Evolutionary conservation across 2,888 invertebrate genomes (phyloP).

Genomic region (Magallana nippona): DNA sequence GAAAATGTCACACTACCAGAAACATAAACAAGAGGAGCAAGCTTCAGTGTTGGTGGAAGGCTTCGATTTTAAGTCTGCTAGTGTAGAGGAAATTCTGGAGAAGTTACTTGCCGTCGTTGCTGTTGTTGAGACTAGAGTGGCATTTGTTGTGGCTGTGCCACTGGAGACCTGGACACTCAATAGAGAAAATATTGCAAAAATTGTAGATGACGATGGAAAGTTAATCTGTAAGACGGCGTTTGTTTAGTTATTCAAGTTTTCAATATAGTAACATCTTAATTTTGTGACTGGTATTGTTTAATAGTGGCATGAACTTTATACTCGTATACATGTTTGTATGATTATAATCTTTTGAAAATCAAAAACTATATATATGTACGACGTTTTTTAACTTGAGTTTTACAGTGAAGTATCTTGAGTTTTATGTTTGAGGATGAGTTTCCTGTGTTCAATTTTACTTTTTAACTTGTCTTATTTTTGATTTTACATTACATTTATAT

Average conservation of each 20-base stretch:
- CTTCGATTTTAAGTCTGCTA: neutral
- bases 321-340: too few species aligned
- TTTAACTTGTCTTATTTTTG: too few species aligned
- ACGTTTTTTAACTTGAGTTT: too few species aligned
- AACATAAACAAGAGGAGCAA: neutral
- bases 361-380: too few species aligned
- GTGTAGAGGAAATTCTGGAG: neutral
- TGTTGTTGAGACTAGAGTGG: neutral
- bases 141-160: neutral
- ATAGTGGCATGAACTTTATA: too few species aligned
- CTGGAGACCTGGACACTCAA: neutral
- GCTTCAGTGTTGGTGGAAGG: neutral
- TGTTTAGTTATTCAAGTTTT: neutral
- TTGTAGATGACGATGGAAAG: neutral
- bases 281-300: too few species aligned
- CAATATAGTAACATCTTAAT: neutral
- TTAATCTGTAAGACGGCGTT: neutral
- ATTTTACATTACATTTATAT: too few species aligned
- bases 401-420: too few species aligned
- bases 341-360: too few species aligned
- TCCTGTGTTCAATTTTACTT: too few species aligned
- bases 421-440: too few species aligned
- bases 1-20: neutral
- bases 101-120: neutral
- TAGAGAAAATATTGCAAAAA: neutral